phyloP scores from a whole-genome alignment of 1,140 invertebrate genomes.

The Ladona fulva region DNA sequence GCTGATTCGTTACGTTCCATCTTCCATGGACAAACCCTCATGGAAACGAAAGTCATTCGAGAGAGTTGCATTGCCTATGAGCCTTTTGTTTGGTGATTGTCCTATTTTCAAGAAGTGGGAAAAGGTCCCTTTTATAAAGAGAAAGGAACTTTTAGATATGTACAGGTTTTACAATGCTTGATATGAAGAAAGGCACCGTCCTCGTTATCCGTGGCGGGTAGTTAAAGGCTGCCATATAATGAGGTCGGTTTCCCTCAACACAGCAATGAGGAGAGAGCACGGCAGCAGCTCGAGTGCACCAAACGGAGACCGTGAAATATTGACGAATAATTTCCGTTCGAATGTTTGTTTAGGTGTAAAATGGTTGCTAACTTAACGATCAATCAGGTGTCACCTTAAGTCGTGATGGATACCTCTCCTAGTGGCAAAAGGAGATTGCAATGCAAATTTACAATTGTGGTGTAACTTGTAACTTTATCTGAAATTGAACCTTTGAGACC shows the following conservation, averaged over 20 bases:
- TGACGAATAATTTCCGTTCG: background rate
- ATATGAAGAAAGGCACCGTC: background rate
- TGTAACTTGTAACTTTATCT: too few species aligned
- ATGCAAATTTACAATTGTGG: too few species aligned
- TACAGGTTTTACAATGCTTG: background rate
- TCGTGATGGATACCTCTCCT: too few species aligned
- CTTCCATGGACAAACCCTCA: too few species aligned
- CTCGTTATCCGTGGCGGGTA: background rate
- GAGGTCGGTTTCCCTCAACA: background rate
- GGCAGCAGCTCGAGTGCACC: background rate
- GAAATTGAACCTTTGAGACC: too few species aligned
- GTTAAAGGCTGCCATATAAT: background rate
- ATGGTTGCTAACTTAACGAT: too few species aligned
- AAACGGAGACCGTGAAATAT: background rate
- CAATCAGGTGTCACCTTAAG: too few species aligned
- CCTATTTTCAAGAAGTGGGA: background rate
- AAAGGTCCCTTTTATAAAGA: constrained; percentile 6
- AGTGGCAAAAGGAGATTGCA: too few species aligned
- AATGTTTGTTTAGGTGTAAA: too few species aligned
- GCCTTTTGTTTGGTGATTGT: background rate
- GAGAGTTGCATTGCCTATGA: background rate
- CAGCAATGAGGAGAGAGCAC: background rate
- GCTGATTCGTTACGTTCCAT: too few species aligned
- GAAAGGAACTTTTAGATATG: constrained; percentile 10
- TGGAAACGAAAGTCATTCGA: background rate